Evolutionary conservation across 2,113 vertebrate species (phyloP), one percentile per base, ranked within the genome.

Genomic region (Gambusia affinis): DNA sequence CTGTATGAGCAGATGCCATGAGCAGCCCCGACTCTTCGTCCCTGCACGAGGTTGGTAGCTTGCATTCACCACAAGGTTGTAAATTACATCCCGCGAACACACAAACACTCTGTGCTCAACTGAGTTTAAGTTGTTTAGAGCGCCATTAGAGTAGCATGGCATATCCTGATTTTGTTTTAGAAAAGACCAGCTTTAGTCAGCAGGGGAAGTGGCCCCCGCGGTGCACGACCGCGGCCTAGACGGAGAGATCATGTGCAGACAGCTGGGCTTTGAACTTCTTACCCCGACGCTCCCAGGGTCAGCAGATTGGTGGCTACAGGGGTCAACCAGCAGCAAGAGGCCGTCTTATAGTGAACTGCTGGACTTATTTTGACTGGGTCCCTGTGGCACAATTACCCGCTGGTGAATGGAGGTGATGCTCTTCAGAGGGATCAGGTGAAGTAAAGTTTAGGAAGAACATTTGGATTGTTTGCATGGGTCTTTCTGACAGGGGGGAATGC

Each of bases 181-280:
- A 47, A 76, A 88, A 76, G 85, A 80, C 80, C 72, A 37, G 71
- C 79, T 79, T 79, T 78, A 72, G 84, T 84, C 87, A 85, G 85
- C 64, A 65, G 86, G 89, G 90, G 83, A 85, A 87, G 90, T 86
- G 79, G 88, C 80, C 92, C 92, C 88, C 39, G 64, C 27, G 60
- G 89, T 17, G 83, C 81, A 74, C 79, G 68, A 83, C 82, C 69
- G 62, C 70, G 79, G 87, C 86, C 87, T 79, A 82, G 88, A 86
- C 73, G 82, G 64, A 77, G 81, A 86, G 89, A 91, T 91, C 88
- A 87, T 64, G 73, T 85, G 76, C 33, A 73, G 88, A 89, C 92
- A 93, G 92, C 91, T 93, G 92, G 88, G 91, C 91, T 91, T 93
- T 93, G 92, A 92, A 92, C 90, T 92, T 86, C 84, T 91, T 91